A percentile compares a stretch with the other conserved stretches of the same genome.
phyloP scores from a whole-genome alignment of 2,113 vertebrate species.

The Alosa alosa region DNA sequence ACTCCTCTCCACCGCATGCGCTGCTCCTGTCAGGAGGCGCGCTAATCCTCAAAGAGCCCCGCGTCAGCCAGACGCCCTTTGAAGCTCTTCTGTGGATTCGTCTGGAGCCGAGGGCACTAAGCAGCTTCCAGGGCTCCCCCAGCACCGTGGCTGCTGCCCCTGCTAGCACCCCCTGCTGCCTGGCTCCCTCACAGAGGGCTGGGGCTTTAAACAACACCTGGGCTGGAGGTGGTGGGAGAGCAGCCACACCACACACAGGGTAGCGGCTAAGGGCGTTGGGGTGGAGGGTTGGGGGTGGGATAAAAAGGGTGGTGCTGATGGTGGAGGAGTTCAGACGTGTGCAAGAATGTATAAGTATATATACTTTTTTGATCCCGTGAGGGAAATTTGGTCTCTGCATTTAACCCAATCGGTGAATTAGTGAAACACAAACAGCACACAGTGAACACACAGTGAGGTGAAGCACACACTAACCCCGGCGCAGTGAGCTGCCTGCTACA shows the following conservation, averaged over 20 bases:
- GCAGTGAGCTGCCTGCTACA: too few relatives aligned
- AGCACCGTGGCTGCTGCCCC: neutral
- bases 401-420: too few relatives aligned
- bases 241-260: neutral
- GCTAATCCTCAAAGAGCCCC: slow-evolving; percentile 7
- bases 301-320: too few relatives aligned
- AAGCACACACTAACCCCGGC: too few relatives aligned
- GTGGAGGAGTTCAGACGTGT: too few relatives aligned
- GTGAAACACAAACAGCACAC: too few relatives aligned
- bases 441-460: too few relatives aligned
- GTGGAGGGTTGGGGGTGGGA: neutral
- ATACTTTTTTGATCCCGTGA: too few relatives aligned
- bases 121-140: neutral
- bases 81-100: neutral
- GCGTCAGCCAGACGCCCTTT: slow-evolving; percentile 10
- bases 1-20: neutral
- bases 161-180: too few relatives aligned
- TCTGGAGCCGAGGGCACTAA: neutral
- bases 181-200: neutral
- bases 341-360: too few relatives aligned
- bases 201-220: neutral
- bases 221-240: neutral
- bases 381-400: too few relatives aligned
- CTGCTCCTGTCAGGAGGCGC: neutral
- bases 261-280: neutral